Evolutionary conservation across 37 sponge, comb jelly and placozoan species (phyloP).

Genomic region (Crambe crambe): DNA sequence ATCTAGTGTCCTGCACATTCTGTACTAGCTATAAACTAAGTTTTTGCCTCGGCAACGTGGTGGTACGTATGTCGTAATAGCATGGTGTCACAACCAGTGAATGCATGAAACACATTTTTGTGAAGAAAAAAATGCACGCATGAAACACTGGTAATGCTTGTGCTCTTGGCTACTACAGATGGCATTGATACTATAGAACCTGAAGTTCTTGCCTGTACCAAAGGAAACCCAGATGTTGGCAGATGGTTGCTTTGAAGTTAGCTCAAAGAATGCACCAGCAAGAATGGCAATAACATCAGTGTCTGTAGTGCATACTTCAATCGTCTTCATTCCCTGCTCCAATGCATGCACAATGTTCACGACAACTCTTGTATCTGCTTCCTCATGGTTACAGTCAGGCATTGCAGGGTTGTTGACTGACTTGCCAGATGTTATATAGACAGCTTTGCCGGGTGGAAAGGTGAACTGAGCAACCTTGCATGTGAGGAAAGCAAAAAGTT

Average conservation of each 20-base stretch:
- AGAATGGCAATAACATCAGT: constrained; percentile 36
- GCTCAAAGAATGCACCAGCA: constrained; percentile 28
- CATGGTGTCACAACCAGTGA: too few relatives aligned
- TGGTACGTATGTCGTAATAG: too few relatives aligned
- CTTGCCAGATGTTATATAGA: constrained; percentile 34
- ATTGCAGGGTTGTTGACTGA: constrained; percentile 17
- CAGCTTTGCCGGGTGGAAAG: constrained; percentile 23
- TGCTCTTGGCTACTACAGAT: constrained; percentile 12
- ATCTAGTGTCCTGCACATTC: too few relatives aligned
- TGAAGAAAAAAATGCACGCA: too few relatives aligned
- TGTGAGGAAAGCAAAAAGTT: constrained; percentile 48
- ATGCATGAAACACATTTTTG: too few relatives aligned
- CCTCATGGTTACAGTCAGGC: constrained; percentile 45
- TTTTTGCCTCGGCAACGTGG: too few relatives aligned
- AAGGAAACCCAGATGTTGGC: constrained; percentile 47
- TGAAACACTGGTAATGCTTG: too few relatives aligned
- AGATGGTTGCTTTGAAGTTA: constrained; percentile 24
- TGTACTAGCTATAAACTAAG: too few relatives aligned
- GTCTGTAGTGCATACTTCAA: constrained; percentile 37
- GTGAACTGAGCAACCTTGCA: constrained; percentile 16
- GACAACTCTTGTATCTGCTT: constrained; percentile 39
- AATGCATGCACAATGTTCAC: constrained; percentile 30
- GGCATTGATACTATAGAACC: constrained; percentile 27
- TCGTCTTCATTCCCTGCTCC: constrained; percentile 31
- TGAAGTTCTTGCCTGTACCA: constrained; percentile 35